Percentiles rank a stretch among this genome's conserved stretches.
phyloP scores from a whole-genome alignment of 2,797 vertebrate species.

The Morelia viridis region DNA sequence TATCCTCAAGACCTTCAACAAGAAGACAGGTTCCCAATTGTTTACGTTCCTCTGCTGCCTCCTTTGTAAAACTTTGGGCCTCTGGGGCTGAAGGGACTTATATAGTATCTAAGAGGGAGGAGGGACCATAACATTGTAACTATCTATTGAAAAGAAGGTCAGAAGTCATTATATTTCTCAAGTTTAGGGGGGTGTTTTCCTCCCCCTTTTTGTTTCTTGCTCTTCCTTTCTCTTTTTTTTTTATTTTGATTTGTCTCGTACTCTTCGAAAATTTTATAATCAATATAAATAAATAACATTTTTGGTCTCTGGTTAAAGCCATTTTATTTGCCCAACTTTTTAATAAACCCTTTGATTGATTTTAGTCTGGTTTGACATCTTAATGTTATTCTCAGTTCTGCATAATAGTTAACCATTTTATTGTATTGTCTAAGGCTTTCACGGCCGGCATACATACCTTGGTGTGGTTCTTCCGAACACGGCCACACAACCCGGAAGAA shows the following conservation, averaged over 20 bases:
- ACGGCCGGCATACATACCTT: too few species aligned
- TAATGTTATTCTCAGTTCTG: not conserved
- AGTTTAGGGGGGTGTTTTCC: not conserved
- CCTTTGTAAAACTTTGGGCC: not conserved
- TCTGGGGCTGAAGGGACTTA: not conserved
- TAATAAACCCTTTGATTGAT: not conserved
- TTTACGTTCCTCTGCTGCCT: not conserved
- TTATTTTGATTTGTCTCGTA: not conserved
- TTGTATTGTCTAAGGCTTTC: too few species aligned
- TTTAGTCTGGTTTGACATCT: not conserved
- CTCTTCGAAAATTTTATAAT: not conserved
- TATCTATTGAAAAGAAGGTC: not conserved
- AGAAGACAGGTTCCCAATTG: not conserved
- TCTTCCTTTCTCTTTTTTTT: not conserved
- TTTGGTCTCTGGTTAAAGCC: not conserved
- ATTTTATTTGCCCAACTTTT: not conserved
- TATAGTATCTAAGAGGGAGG: not conserved
- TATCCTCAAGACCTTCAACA: not conserved
- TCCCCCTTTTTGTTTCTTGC: too few species aligned
- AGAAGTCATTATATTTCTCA: not conserved
- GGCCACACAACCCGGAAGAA: too few species aligned
- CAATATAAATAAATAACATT: not conserved
- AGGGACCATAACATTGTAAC: not conserved
- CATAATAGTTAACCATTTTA: not conserved
- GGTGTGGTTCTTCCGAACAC: too few species aligned